phyloP scores from a whole-genome alignment of 2,797 vertebrate genomes.

The Octomys mimax region DNA sequence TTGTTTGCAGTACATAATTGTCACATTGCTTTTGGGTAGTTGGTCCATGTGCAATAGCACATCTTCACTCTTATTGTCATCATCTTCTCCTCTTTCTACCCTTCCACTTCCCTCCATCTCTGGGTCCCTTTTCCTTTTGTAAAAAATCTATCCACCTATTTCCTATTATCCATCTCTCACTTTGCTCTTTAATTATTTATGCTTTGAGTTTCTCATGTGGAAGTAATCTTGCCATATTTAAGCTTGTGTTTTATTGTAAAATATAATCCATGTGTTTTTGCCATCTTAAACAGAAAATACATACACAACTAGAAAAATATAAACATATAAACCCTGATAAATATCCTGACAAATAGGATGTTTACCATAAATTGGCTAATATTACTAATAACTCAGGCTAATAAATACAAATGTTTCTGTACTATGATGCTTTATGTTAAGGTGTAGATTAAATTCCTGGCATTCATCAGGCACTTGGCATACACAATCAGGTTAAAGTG shows the following conservation, averaged over 20 bases:
- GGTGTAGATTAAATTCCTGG: background rate
- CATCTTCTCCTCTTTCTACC: background rate
- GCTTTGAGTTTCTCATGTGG: background rate
- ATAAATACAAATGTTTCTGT: background rate
- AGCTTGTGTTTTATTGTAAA: background rate
- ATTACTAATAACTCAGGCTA: constrained; percentile 7
- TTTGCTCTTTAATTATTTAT: background rate
- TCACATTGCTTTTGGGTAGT: background rate
- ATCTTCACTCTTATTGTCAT: background rate
- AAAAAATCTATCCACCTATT: background rate
- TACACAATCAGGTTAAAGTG: background rate
- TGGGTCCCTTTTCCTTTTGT: background rate
- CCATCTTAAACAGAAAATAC: background rate
- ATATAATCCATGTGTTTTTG: background rate
- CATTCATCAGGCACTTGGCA: background rate
- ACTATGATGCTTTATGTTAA: background rate
- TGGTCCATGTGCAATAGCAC: background rate
- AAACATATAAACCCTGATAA: background rate
- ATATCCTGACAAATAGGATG: background rate
- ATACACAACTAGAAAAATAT: background rate
- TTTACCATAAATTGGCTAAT: constrained; percentile 12
- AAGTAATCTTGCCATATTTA: background rate
- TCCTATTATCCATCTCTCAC: background rate
- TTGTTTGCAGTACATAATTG: background rate
- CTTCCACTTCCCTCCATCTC: background rate